phyloP scores from a whole-genome alignment of 2,113 vertebrate genomes.

The Gallinago paraguaiae region DNA sequence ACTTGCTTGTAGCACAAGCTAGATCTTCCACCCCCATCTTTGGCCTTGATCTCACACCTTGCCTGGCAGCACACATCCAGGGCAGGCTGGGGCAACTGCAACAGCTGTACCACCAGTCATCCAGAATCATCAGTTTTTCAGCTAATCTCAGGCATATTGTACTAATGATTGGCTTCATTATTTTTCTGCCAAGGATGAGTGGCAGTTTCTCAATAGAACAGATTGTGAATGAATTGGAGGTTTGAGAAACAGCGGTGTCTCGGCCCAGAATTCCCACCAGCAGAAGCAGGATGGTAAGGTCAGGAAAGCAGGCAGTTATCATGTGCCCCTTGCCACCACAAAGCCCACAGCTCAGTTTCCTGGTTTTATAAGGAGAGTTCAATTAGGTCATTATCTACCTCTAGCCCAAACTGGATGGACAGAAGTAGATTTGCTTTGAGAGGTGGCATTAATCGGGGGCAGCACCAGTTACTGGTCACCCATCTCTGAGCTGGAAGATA shows the following conservation, averaged over 20 bases:
- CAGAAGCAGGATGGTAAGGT: not conserved
- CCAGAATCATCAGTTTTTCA: not conserved
- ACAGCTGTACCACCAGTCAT: not conserved
- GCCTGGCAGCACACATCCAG: not conserved
- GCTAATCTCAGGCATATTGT: not conserved
- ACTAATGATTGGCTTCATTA: constrained; percentile 16
- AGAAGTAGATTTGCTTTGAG: not conserved
- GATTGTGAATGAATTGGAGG: not conserved
- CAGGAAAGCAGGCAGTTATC: not conserved
- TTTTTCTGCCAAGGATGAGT: not conserved
- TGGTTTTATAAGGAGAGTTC: not conserved
- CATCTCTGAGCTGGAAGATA: not conserved
- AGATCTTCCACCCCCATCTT: not conserved
- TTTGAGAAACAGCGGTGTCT: not conserved
- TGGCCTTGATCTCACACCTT: not conserved
- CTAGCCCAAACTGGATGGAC: not conserved
- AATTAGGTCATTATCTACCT: not conserved
- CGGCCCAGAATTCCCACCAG: not conserved
- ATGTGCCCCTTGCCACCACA: accelerated
- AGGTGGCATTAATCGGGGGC: not conserved
- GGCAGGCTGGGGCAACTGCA: not conserved
- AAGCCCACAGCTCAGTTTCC: not conserved
- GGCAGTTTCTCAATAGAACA: not conserved
- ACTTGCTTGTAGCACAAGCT: not conserved
- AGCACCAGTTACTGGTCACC: not conserved